Evolutionary conservation across 2,113 vertebrate species (phyloP).

Genomic region (Pachyramphus minor): DNA sequence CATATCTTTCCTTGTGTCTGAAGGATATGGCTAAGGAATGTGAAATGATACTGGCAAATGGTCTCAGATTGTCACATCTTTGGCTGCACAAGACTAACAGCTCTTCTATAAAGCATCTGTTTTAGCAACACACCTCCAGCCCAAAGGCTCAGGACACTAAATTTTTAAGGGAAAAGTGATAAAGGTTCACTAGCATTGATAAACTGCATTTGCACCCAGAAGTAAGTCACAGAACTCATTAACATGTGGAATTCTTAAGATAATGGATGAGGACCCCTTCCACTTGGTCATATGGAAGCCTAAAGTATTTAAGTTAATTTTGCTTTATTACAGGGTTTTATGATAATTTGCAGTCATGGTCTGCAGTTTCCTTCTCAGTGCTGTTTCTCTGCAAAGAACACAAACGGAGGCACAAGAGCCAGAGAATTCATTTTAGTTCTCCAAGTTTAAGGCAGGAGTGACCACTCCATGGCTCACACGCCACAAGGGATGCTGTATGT

Average conservation of each 20-base stretch:
- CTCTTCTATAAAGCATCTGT: conserved; percentile 60
- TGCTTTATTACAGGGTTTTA: conserved; percentile 45
- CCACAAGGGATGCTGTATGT: not conserved
- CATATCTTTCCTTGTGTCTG: not conserved
- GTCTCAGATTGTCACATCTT: conserved; percentile 65
- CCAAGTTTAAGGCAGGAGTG: not conserved
- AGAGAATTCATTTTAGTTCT: not conserved
- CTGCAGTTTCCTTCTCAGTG: conserved; percentile 29
- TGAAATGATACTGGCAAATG: conserved; percentile 51
- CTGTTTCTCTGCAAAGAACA: not conserved
- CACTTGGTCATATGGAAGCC: conserved; percentile 37
- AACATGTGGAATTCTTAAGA: conserved; percentile 38
- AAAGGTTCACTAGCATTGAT: conserved; percentile 46
- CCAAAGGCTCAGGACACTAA: conserved; percentile 46
- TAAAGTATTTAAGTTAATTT: conserved; percentile 29
- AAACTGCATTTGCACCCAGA: conserved; percentile 48
- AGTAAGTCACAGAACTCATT: conserved; percentile 64
- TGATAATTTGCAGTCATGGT: not conserved
- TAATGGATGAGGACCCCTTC: conserved; percentile 38
- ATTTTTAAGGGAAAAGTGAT: conserved; percentile 50
- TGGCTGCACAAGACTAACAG: conserved; percentile 61
- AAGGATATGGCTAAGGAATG: conserved; percentile 41
- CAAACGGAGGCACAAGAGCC: not conserved
- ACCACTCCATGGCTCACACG: not conserved
- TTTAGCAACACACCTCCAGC: conserved; percentile 24